Evolutionary conservation across 2,888 invertebrate species (phyloP).

Genomic region (Bellardia bayeri): DNA sequence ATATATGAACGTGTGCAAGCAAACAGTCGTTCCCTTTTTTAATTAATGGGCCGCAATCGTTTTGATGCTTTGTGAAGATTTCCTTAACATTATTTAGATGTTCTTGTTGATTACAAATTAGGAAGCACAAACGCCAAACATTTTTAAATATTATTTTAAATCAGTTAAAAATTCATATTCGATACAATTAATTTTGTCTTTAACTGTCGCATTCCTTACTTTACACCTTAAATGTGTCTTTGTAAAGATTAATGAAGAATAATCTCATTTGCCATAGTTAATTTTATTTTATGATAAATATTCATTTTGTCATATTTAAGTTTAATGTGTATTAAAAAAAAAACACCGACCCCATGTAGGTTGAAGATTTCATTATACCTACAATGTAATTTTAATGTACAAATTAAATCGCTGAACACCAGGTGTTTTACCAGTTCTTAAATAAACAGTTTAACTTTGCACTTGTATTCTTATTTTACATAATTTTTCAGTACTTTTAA

Average conservation of each 20-base stretch:
- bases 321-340: conserved; percentile 33
- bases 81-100: conserved; percentile 39
- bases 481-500: too few relatives aligned
- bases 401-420: conserved; percentile 81
- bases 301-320: not conserved
- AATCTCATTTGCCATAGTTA: conserved; percentile 9
- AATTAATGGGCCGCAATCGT: conserved; percentile 54
- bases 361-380: conserved; percentile 77
- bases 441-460: conserved; percentile 7
- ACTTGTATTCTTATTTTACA: too few relatives aligned
- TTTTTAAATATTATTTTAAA: not conserved
- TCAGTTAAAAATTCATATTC: too few relatives aligned
- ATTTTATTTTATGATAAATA: not conserved
- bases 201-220: not conserved
- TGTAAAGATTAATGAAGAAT: conserved; percentile 12
- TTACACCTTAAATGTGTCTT: not conserved
- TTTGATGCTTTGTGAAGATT: conserved; percentile 49
- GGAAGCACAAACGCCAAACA: not conserved
- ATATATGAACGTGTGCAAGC: not conserved
- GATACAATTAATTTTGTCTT: too few relatives aligned
- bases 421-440: conserved; percentile 60
- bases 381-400: conserved; percentile 83
- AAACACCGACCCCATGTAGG: conserved; percentile 40
- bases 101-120: conserved; percentile 26
- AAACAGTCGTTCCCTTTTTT: conserved; percentile 30